These are phyloP conservation scores for rabbit (Oryctolagus cuniculus) DNA, from an alignment of 2,113 vertebrate genomes.

Conservation along the genomic window mOryCun1.1 NC_091436.1:123844001-123844500, in stretches of 20 bases:
- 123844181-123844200: no score
- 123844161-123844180: no score
- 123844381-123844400: background rate
- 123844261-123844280: background rate
- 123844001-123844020: no score
- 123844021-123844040: no score
- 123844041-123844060: no score
- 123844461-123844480: slow-evolving; percentile 17
- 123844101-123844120: no score
- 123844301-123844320: background rate
- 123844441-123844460: background rate
- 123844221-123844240: no score
- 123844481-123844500: slow-evolving; percentile 8
- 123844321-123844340: background rate
- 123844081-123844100: no score
- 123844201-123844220: no score
- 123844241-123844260: background rate
- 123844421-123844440: background rate
- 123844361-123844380: background rate
- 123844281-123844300: background rate
- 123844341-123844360: background rate
- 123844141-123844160: no score
- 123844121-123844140: no score
- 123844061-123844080: no score
- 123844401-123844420: background rate